Conservation (phyloP, 37 sponge, comb jelly and placozoan genomes). For the Ephydatia muelleri region DNA sequence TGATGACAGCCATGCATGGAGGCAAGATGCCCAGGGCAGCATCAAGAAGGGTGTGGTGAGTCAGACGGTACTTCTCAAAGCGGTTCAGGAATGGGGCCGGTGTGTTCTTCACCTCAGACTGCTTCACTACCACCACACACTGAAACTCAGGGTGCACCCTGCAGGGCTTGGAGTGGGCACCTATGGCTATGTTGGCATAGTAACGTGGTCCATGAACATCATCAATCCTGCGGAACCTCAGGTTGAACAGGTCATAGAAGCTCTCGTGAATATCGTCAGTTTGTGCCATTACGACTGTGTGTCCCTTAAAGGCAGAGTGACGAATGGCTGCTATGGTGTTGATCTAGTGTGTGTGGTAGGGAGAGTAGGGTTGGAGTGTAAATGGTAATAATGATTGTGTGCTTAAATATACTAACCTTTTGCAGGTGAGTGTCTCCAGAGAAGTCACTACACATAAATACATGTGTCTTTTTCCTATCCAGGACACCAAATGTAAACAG, state of each 20-base stretch:
- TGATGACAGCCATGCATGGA: slow-evolving; percentile 39
- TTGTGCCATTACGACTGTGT: slow-evolving; percentile 83
- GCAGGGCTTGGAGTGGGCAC: slow-evolving; percentile 83
- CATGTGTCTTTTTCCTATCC: slow-evolving; percentile 46
- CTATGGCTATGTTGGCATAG: slow-evolving; percentile 93
- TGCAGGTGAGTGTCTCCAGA: slow-evolving; percentile 79
- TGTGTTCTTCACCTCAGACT: slow-evolving; percentile 53
- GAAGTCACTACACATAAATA: slow-evolving; percentile 86
- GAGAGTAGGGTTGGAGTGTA: too few species aligned
- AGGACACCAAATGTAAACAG: slow-evolving; percentile 75
- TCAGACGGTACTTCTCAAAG: slow-evolving; percentile 84
- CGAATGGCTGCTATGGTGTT: slow-evolving; percentile 86
- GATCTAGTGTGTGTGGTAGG: slow-evolving; percentile 13
- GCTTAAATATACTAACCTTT: too few species aligned
- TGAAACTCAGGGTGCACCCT: slow-evolving; percentile 79
- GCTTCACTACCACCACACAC: slow-evolving; percentile 81
- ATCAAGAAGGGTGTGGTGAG: slow-evolving; percentile 72
- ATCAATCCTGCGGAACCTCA: slow-evolving; percentile 83
- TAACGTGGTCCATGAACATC: slow-evolving; percentile 60
- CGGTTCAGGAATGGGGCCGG: slow-evolving; percentile 87
- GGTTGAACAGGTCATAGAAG: slow-evolving; percentile 94
- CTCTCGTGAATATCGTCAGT: slow-evolving; percentile 89
- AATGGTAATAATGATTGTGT: too few species aligned
- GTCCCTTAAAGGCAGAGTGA: slow-evolving; percentile 83
- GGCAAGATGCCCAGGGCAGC: slow-evolving; percentile 52